phyloP scores from a whole-genome alignment of 2,888 invertebrate genomes.

The Athetis lepigone region DNA sequence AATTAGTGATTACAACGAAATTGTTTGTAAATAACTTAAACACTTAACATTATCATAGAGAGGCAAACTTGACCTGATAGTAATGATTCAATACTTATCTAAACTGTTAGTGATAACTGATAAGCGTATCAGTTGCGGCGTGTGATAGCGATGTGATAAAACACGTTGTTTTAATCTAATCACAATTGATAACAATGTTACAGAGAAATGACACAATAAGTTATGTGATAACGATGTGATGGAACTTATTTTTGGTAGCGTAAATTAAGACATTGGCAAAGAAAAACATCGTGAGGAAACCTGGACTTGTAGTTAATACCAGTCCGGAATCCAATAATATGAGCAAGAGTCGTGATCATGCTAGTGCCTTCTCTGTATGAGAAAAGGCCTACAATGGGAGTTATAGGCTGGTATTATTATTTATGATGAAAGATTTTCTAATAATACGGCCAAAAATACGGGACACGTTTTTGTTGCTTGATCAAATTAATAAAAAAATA shows the following conservation, averaged over 20 bases:
- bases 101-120: slow-evolving; percentile 25
- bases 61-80: slow-evolving; percentile 50
- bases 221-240: neutral
- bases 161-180: slow-evolving; percentile 41
- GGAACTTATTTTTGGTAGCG: neutral
- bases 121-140: slow-evolving; percentile 16
- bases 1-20: slow-evolving; percentile 21
- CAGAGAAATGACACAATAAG: slow-evolving; percentile 24
- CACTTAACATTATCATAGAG: slow-evolving; percentile 11
- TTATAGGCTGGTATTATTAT: no score
- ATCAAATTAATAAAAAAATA: no score
- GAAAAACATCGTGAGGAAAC: no score
- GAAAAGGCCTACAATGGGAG: no score
- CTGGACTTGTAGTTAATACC: no score
- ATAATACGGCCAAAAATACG: no score
- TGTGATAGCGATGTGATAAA: slow-evolving; percentile 24
- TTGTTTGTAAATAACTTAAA: slow-evolving; percentile 54
- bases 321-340: no score
- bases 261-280: no score
- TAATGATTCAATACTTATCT: slow-evolving; percentile 22
- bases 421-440: no score
- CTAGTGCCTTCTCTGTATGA: no score
- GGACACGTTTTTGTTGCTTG: no score
- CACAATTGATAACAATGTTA: slow-evolving; percentile 17
- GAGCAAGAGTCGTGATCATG: no score